Evolutionary conservation across 1,140 invertebrate genomes (phyloP), one percentile per base, ranked within the genome.

Genomic region (Globodera rostochiensis): DNA sequence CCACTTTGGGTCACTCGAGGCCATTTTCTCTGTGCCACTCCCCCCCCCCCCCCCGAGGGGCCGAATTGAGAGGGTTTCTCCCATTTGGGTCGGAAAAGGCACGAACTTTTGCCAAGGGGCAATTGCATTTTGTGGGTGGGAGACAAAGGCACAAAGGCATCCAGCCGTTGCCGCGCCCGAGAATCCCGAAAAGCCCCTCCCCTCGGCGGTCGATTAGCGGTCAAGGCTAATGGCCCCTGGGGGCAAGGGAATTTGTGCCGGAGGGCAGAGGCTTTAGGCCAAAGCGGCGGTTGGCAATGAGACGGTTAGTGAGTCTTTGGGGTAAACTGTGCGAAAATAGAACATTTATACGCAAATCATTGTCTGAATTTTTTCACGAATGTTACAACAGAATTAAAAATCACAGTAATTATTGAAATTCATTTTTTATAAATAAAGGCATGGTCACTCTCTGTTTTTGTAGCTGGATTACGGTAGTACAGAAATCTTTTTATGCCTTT

Each of bases 121-220:
- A 64, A 64, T 64, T 64, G 57, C 57, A 64, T 64, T 36, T 64
- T 64, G 57, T 64, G 57, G 13, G 36, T 36, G 36, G 13, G 57
- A 64, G 57, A 64, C 57, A 64, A 64, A 64, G 57, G 57, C 57
- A 64, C 57, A 64, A 64, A 64, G 57, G 57, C 57, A 64, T 64
- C 15, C 57, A 19, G 13, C 57, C 57, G 57, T 19, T 64, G 57
- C 13, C 57, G 57, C 57, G 11, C 57, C 57, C 57, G 57, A 64
- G 57, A 64, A 64, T 64, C 57, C 50, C 57, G 57, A n/a, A 64
- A 15, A 64, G 57, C 6, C 57, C 57, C 11, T 64, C 57, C 57
- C 57, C 19, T 64, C 19, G 57, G 5, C 57, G 57, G 57, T 64
- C 57, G 57, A 64, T 64, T 64, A 64, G 57, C 57, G 57, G 57